Base-by-base conservation (phyloP, 1,140 invertebrate species). In the Frieseomelitta varia region DNA sequence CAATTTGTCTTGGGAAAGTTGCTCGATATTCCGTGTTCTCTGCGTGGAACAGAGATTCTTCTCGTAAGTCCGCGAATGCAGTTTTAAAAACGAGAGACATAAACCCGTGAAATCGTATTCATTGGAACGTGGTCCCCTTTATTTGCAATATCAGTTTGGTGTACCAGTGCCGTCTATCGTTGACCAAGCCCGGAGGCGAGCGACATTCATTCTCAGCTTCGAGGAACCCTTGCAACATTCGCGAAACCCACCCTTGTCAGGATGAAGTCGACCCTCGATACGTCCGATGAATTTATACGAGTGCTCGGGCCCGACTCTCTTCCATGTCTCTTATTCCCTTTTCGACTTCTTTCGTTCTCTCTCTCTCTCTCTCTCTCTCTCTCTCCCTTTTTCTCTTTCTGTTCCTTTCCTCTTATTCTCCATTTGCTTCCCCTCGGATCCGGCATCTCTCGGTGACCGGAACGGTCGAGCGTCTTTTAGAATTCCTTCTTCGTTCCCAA, bases 281-380 rank as follows among this genome's bases (percentile, higher is more conserved):
- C 86, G 85, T 83, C 34, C 58, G 79, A 82, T 88, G 83, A 88
- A 88, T 88, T 88, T 88, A 88, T 88, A 89, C 84, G 87, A 88
- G 65, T 83, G 79, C 55, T 86, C 61, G 75, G 39, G 58, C 24
- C 47, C 75, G 72, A 80, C 77, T 74, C 47, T 65, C 68, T 56
- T 74, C 53, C 63, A 65, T 56, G 67, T 56, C 80, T 56, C 71
- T 61, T 77, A 67, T 76, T 85, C 34, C 34, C 68, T 63, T 67
- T 56, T 67, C 85, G 58, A 51, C 61, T 75, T 56, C 17, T 51
- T 12, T 24, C 34, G 39, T 2, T 4, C 3, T 24, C 30, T 24
- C 11, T 1, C 30, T 21, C 24, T n/a, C 2, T 14, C 14, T 39
- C 68, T 51, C 34, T 79, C 55, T 4, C 14, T 10, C 63, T 19